Base-by-base conservation (phyloP, 2,888 invertebrate genomes). In the Eupithecia inturbata region DNA sequence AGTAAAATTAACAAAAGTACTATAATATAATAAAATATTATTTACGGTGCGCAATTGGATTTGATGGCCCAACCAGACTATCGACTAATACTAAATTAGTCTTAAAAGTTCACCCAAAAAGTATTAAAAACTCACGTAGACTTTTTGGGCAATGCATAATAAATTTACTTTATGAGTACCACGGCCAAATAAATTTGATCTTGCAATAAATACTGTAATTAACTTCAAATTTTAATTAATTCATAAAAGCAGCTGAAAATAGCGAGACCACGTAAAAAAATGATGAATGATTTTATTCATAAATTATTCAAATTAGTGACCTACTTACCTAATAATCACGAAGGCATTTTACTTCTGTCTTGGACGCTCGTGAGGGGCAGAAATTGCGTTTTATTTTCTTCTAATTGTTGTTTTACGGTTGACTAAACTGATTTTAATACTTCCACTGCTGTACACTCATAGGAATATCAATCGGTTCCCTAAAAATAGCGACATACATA, bases 301-400 rank as follows among this genome's bases (percentile, higher is more conserved):
- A 70, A 68, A 68, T 71, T 68, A 73, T 68, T 71, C 68, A 66
- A 70, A 66, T 67, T 72, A 70, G 64, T 70, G 75, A 66, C 70
- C 72, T 70, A 72, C 39, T 62, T 70, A 72, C 36, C 49, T 72
- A 68, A 57, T 73, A 64, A 66, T 63, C 60, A 66, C 14, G n/a
- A 66, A 66, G 33, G 28, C 28, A n/a, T 64, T 36, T n/a, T 64
- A 19, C 10, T 57, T n/a, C 63, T 64, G 19, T 10, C 33, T 33
- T 36, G 33, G n/a, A 5, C 33, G n/a, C 2, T 64, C 33, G 26
- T 26, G 57, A 26, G 57, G 57, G 26, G 57, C 57, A 14, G 1
- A 5, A 9, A 5, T 26, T 14, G 26, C 10, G 57, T 57, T 57
- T 57, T 57, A 57, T 57, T 39, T 53, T 49, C 49, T 22, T 53